Base-by-base conservation (phyloP, 2,113 vertebrate species). In the Cephalopholis sonnerati region DNA sequence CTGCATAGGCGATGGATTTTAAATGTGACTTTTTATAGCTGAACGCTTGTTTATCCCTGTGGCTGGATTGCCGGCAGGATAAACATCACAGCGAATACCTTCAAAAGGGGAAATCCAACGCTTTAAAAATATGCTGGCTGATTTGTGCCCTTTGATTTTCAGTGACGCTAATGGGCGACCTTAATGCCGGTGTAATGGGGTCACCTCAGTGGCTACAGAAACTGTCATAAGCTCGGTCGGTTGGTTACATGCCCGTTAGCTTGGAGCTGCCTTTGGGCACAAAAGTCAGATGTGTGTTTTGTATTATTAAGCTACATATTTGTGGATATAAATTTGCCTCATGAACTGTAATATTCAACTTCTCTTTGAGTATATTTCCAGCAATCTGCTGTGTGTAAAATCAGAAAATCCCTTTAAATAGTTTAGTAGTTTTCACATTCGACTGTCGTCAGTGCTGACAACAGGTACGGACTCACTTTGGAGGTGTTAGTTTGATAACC, bases 141-240 rank as follows among this genome's bases (percentile, higher is more conserved):
- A 39, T 55, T 17, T 36, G 17, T 24, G 68, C 51, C 68, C 68
- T 44, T 72, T 71, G 53, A 57, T 57, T 44, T 20, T 44, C 36
- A 58, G 36, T 58, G 16, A 72, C n/a, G 6, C 16, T 25, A 27
- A 13, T 25, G 7, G 7, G 11, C 8, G 32, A 27, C 68, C 24
- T 16, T 44, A 41, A 57, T 25, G 17, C 51, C 13, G 7, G 51
- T 10, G 67, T 55, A 17, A 39, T 39, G 67, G 48, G 48, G 48
- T 50, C 48, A 50, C 48, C 17, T 50, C 48, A 18, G 48, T 36
- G 48, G 48, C 51, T 22, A 53, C 51, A 22, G 7, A 20, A 20
- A 20, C 51, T 22, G 48, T 53, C 51, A 44, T 44, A 44, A 36
- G 32, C 32, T 36, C 32, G 7, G 32, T 36, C 7, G 32, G 32